Conservation (phyloP, 2,797 vertebrate species). For the Pteronotus mesoamericanus region DNA sequence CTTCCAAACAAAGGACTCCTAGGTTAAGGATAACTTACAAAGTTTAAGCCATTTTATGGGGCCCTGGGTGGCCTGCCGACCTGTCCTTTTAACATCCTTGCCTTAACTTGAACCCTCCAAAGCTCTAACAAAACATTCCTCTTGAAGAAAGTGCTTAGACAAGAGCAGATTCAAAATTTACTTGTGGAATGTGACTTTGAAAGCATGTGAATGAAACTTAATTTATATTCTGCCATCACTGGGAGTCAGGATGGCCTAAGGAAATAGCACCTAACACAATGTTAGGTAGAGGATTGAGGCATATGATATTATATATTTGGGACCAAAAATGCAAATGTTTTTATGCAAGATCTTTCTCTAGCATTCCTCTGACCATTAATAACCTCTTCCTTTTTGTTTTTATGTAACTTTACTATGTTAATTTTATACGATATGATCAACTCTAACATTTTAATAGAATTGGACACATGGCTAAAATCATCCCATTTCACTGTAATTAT, state of each 20-base stretch:
- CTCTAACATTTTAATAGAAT: constrained; percentile 48
- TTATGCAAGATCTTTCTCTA: neutral
- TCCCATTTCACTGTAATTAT: constrained; percentile 30
- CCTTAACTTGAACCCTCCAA: neutral
- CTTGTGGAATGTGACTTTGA: neutral
- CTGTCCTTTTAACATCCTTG: neutral
- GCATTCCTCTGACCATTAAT: neutral
- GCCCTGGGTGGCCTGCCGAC: neutral
- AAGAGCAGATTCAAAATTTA: constrained; percentile 24
- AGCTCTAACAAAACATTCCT: neutral
- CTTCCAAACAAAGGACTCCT: neutral
- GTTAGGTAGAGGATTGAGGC: neutral
- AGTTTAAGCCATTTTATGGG: neutral
- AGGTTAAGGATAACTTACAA: neutral
- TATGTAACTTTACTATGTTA: constrained; percentile 34
- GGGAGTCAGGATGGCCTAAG: neutral
- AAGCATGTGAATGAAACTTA: constrained; percentile 20
- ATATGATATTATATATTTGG: neutral
- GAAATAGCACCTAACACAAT: neutral
- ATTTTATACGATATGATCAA: constrained; percentile 50
- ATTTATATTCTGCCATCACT: neutral
- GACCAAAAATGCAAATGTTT: neutral
- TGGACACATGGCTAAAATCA: constrained; percentile 42
- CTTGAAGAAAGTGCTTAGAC: neutral
- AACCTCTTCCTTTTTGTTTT: neutral